phyloP scores from a whole-genome alignment of 2,888 invertebrate genomes.

The Tetheella fluctuosa region DNA sequence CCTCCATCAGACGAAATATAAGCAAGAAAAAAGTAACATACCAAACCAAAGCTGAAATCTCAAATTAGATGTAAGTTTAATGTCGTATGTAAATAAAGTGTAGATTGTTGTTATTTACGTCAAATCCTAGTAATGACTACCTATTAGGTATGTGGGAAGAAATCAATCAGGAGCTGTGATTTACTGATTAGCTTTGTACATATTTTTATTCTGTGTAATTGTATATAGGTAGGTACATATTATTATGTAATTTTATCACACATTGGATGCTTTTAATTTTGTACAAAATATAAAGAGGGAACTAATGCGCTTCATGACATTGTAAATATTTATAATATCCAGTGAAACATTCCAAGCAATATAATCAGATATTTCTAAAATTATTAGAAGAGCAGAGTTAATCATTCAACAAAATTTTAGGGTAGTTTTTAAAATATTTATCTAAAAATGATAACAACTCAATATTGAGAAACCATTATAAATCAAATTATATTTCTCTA shows the following conservation, averaged over 20 bases:
- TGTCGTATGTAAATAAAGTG: slow-evolving; percentile 27
- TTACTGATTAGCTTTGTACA: slow-evolving; percentile 71
- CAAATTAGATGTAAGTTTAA: slow-evolving; percentile 40
- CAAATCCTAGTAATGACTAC: slow-evolving; percentile 42
- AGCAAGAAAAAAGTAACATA: slow-evolving; percentile 72
- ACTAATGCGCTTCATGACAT: slow-evolving; percentile 60
- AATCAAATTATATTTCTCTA: no score
- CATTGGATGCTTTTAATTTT: slow-evolving; percentile 34
- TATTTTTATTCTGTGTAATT: slow-evolving; percentile 33
- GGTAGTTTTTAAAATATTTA: no score
- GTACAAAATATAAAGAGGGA: slow-evolving; percentile 41
- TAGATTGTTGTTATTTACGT: slow-evolving; percentile 20
- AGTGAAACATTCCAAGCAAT: slow-evolving; percentile 8
- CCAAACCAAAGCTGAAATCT: slow-evolving; percentile 70
- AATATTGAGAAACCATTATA: no score
- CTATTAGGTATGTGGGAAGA: slow-evolving; percentile 22
- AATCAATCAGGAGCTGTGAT: slow-evolving; percentile 80
- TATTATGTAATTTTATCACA: slow-evolving; percentile 27
- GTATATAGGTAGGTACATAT: slow-evolving; percentile 44
- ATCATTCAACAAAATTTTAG: background rate
- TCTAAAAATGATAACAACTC: no score
- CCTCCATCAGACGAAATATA: slow-evolving; percentile 59
- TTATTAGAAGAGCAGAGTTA: background rate
- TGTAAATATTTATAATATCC: slow-evolving; percentile 36
- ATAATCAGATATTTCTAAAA: background rate